These are phyloP conservation scores for Camponotus vicinus DNA, from an alignment of 1,140 invertebrate species.

Conservation along the genomic window DNA sequence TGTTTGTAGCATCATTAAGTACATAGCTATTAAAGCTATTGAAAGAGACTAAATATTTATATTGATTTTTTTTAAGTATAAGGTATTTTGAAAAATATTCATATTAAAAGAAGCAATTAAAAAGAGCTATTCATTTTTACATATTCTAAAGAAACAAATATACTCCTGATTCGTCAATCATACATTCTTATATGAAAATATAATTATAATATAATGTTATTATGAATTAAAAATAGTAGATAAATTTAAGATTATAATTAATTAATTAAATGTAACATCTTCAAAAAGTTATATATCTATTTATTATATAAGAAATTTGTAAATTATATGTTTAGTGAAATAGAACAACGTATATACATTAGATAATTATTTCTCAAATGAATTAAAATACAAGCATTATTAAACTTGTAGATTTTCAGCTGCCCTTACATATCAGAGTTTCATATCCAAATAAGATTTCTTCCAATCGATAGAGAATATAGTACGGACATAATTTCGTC, in stretches of 20 bases:
- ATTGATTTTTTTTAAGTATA: not conserved
- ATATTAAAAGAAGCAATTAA: not conserved
- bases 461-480: not conserved
- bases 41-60: not conserved
- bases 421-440: constrained; percentile 75
- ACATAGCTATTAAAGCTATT: not conserved
- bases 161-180: not conserved
- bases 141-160: not conserved
- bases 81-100: not conserved
- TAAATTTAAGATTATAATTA: no score
- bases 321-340: not conserved
- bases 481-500: not conserved
- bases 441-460: constrained; percentile 49
- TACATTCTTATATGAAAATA: not conserved
- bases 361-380: not conserved
- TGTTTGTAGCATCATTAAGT: constrained; percentile 16
- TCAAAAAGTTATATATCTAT: not conserved
- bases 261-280: no score
- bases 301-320: not conserved
- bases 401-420: constrained; percentile 47
- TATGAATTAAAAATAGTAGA: not conserved
- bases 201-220: constrained; percentile 16
- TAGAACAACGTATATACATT: not conserved
- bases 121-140: not conserved
- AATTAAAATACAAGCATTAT: constrained; percentile 16